Evolutionary conservation across 1,140 invertebrate genomes (phyloP).

Genomic region (Drosophila persimilis): DNA sequence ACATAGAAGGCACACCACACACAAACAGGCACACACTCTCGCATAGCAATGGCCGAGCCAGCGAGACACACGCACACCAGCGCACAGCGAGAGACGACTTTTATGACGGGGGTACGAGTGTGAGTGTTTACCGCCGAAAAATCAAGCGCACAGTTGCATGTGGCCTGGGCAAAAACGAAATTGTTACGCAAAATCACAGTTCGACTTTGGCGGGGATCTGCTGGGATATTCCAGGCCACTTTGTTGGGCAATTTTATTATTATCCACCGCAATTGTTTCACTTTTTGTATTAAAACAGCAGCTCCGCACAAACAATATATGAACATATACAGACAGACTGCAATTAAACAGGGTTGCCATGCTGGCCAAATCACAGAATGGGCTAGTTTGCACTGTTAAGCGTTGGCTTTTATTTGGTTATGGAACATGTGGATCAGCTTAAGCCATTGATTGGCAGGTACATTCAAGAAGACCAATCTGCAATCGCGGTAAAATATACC

Average conservation of each 20-base stretch:
- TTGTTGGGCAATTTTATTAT: background rate
- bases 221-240: background rate
- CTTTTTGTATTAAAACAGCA: constrained; percentile 55
- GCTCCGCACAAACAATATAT: constrained; percentile 76
- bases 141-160: constrained; percentile 80
- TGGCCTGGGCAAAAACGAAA: constrained; percentile 53
- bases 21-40: constrained; percentile 11
- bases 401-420: too few species aligned
- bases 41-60: constrained; percentile 25
- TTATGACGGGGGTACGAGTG: constrained; percentile 63
- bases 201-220: constrained; percentile 9
- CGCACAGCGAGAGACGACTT: constrained; percentile 56
- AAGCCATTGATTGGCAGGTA: too few species aligned
- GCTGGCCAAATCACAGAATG: constrained; percentile 6
- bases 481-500: too few species aligned
- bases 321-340: constrained; percentile 78
- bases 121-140: constrained; percentile 81
- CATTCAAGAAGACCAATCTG: too few species aligned
- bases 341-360: constrained; percentile 77
- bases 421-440: too few species aligned
- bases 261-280: constrained; percentile 14
- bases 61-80: constrained; percentile 48
- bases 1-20: constrained; percentile 71
- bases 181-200: constrained; percentile 69
- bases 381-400: too few species aligned